phyloP scores from a whole-genome alignment of 53 echinoderm and acorn worm genomes.

The Temnopleurus reevesii region DNA sequence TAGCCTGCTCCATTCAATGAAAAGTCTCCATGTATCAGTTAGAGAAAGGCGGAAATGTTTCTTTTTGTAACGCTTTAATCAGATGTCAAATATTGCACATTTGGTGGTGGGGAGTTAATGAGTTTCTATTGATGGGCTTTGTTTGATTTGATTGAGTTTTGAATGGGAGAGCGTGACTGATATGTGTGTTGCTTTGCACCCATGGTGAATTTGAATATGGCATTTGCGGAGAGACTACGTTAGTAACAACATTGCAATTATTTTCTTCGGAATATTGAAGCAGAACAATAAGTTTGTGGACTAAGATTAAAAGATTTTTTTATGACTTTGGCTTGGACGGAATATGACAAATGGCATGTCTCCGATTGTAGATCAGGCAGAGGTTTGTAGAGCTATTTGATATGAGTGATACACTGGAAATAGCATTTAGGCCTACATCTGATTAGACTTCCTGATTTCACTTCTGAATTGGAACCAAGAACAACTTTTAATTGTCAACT shows the following conservation, averaged over 20 bases:
- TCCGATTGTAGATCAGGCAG: too few relatives aligned
- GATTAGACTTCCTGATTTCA: too few relatives aligned
- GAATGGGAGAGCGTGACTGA: background rate
- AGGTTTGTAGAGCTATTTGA: too few relatives aligned
- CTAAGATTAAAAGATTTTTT: background rate
- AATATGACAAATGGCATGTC: too few relatives aligned
- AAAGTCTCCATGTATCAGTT: background rate
- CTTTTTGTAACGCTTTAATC: slow-evolving; percentile 55
- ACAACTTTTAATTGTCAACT: too few relatives aligned
- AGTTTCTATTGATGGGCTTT: slow-evolving; percentile 13
- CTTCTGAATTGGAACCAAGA: too few relatives aligned
- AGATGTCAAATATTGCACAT: slow-evolving; percentile 8
- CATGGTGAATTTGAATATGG: background rate
- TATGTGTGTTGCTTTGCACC: too few relatives aligned
- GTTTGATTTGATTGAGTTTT: slow-evolving; percentile 17
- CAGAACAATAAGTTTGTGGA: background rate
- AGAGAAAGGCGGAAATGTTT: slow-evolving; percentile 28
- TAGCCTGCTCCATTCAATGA: slow-evolving; percentile 8
- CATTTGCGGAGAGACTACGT: background rate
- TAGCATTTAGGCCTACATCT: too few relatives aligned
- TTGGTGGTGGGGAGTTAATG: slow-evolving; percentile 28
- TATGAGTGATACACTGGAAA: too few relatives aligned
- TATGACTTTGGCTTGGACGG: background rate
- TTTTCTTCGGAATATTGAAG: background rate
- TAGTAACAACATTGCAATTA: background rate